Percentiles rank a stretch among this genome's conserved stretches.
Evolutionary conservation across 2,797 vertebrate species (phyloP).

Genomic region (Peromyscus aztecus): DNA sequence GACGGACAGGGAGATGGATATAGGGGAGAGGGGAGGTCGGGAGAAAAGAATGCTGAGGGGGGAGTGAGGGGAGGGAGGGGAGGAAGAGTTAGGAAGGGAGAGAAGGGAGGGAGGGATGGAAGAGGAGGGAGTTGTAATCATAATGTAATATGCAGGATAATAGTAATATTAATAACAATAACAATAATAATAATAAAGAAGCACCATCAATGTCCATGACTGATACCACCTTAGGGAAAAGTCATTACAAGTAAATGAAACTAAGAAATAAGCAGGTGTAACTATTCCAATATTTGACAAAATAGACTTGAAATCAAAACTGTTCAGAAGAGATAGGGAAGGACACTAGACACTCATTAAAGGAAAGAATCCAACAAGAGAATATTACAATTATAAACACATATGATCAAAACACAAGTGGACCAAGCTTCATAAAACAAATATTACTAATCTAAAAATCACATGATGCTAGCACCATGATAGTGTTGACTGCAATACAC

Average conservation of each 20-base stretch:
- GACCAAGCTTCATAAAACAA: background rate
- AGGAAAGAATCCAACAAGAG: background rate
- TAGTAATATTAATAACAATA: background rate
- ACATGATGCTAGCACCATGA: background rate
- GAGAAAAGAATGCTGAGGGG: background rate
- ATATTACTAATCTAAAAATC: background rate
- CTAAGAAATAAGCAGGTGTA: background rate
- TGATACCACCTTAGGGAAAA: background rate
- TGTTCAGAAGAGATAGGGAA: background rate
- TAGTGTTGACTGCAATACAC: background rate
- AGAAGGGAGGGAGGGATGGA: no score
- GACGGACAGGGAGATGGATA: background rate
- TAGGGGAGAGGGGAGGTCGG: accelerated
- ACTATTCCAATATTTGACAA: background rate
- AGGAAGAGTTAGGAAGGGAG: background rate
- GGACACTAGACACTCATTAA: background rate
- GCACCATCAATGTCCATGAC: background rate
- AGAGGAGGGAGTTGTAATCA: background rate
- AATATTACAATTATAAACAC: no score
- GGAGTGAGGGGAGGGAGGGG: background rate
- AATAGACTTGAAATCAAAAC: background rate
- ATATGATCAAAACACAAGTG: background rate
- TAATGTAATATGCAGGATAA: background rate
- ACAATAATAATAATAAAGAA: no score
- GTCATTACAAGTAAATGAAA: background rate